phyloP scores from a whole-genome alignment of 2,888 invertebrate genomes.

The Nemotelus nigrinus region DNA sequence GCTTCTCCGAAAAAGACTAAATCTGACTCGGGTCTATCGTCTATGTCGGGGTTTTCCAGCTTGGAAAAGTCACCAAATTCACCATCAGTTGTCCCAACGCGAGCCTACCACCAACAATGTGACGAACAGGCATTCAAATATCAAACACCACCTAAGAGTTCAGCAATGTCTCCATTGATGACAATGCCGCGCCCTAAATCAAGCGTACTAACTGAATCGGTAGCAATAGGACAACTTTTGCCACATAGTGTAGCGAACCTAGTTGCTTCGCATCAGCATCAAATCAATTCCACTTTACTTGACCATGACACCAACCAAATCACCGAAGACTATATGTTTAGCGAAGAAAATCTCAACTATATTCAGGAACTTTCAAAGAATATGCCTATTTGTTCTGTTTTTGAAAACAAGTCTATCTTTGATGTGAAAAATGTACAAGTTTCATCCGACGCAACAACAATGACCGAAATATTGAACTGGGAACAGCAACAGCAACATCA shows the following conservation, averaged over 20 bases:
- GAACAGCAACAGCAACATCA: conserved; percentile 57
- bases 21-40: conserved; percentile 87
- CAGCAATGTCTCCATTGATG: not conserved
- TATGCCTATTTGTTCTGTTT: conserved; percentile 64
- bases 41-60: conserved; percentile 88
- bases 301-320: conserved; percentile 28
- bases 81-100: conserved; percentile 62
- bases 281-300: not conserved
- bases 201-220: conserved; percentile 12
- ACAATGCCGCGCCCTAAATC: not conserved
- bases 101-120: conserved; percentile 38
- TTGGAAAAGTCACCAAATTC: conserved; percentile 87
- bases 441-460: conserved; percentile 52
- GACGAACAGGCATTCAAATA: conserved; percentile 45
- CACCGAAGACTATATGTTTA: conserved; percentile 57
- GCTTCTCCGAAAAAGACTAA: conserved; percentile 67
- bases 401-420: conserved; percentile 64
- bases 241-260: not conserved
- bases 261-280: not conserved
- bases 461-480: conserved; percentile 59
- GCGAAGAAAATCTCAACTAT: conserved; percentile 63
- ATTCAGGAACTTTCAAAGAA: conserved; percentile 64
- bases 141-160: not conserved
- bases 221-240: not conserved
- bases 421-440: conserved; percentile 54